These are phyloP conservation scores for Centropus bengalensis DNA, from an alignment of 2,113 vertebrate genomes.

Conservation along the genomic window DNA sequence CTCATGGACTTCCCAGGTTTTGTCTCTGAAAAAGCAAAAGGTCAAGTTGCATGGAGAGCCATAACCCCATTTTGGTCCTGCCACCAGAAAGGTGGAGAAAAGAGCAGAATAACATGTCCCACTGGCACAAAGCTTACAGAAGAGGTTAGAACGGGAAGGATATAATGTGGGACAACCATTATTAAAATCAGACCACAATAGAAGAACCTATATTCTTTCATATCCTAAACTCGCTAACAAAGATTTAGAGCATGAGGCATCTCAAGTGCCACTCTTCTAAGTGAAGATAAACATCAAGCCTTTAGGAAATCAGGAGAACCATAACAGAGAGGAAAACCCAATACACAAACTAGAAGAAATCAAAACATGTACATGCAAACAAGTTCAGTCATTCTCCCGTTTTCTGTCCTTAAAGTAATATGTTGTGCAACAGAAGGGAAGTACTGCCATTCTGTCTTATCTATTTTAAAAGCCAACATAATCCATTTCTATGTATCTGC, in stretches of 20 bases:
- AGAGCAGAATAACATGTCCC: neutral
- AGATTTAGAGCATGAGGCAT: neutral
- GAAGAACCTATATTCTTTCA: neutral
- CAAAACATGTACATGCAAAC: neutral
- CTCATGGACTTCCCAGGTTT: constrained; percentile 93
- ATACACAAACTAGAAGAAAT: neutral
- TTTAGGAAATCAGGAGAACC: neutral
- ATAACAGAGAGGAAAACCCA: neutral
- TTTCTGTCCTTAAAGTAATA: neutral
- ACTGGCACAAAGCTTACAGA: neutral
- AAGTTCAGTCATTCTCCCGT: neutral
- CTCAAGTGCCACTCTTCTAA: neutral
- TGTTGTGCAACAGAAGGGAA: neutral
- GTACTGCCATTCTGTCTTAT: neutral
- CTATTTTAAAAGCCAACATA: neutral
- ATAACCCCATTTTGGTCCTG: neutral
- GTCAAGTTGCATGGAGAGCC: neutral
- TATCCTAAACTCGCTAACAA: neutral
- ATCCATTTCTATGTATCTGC: neutral
- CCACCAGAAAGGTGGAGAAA: neutral
- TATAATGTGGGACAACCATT: neutral
- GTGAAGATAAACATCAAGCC: neutral
- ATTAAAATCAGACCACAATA: neutral
- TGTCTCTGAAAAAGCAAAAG: constrained; percentile 82
- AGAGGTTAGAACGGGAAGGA: neutral